A percentile compares a stretch with the other conserved stretches of the same genome.
These are phyloP conservation scores for Pleuronectes platessa DNA, from an alignment of 2,113 vertebrate species.

Conservation along the genomic window DNA sequence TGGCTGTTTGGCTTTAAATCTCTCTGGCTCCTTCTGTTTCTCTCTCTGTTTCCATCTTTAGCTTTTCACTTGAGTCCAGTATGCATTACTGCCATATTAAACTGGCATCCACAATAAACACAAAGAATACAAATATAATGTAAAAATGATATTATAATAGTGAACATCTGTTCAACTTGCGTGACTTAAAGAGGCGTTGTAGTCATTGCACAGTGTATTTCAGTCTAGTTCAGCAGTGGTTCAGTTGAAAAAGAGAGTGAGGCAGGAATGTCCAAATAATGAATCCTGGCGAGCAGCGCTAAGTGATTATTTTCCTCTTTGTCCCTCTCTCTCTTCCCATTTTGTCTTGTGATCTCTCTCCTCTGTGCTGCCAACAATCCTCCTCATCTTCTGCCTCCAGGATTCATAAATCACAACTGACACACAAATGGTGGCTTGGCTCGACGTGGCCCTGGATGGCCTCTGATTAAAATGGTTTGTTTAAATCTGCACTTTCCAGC, in stretches of 20 bases:
- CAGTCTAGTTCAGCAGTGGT: not conserved
- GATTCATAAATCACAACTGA: constrained; percentile 84
- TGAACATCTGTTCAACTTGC: constrained; percentile 24
- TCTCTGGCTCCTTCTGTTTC: not conserved
- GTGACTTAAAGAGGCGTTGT: constrained; percentile 2
- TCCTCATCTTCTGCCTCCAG: constrained; percentile 69
- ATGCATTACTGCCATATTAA: not conserved
- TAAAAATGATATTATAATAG: not conserved
- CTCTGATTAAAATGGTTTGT: constrained; percentile 86
- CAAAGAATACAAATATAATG: not conserved
- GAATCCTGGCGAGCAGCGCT: constrained; percentile 28
- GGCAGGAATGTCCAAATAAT: constrained; percentile 33
- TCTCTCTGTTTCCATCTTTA: constrained; percentile 14
- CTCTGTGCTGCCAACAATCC: constrained; percentile 57
- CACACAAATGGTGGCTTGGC: constrained; percentile 60
- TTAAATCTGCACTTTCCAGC: constrained; percentile 80
- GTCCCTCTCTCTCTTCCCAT: constrained; percentile 24
- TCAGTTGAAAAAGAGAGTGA: constrained; percentile 1
- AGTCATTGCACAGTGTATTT: not conserved
- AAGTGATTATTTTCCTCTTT: constrained; percentile 50
- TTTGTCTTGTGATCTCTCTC: constrained; percentile 25
- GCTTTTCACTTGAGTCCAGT: not conserved
- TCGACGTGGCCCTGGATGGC: constrained; percentile 69
- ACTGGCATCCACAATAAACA: not conserved
- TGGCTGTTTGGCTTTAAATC: constrained; percentile 42